These are phyloP conservation scores for Lophura nycthemera DNA, from an alignment of 2,113 vertebrate genomes.

Conservation along the genomic window DNA sequence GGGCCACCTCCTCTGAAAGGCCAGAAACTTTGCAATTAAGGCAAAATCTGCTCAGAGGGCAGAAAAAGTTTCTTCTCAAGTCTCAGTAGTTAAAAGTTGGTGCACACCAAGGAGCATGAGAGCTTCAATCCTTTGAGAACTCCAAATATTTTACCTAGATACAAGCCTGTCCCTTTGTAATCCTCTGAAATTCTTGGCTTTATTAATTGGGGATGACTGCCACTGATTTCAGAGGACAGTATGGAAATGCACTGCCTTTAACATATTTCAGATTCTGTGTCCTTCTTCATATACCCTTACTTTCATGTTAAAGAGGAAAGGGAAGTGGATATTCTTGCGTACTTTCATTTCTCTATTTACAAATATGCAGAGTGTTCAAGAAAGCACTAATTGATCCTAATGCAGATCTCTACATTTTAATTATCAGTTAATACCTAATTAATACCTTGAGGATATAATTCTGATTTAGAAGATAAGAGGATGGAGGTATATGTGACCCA, in stretches of 20 bases:
- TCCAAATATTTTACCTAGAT: constrained; percentile 7
- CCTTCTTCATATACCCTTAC: not conserved
- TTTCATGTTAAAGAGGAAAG: not conserved
- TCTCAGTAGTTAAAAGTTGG: not conserved
- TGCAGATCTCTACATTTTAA: not conserved
- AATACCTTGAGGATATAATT: not conserved
- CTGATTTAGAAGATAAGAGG: not conserved
- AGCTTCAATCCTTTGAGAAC: not conserved
- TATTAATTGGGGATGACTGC: not conserved
- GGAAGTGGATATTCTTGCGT: not conserved
- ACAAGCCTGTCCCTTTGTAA: not conserved
- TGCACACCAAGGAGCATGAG: not conserved
- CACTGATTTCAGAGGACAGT: not conserved
- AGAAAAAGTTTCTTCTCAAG: not conserved
- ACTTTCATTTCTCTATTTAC: not conserved
- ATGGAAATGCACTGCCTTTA: not conserved
- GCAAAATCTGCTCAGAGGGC: not conserved
- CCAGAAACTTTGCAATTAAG: not conserved
- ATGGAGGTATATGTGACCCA: not conserved
- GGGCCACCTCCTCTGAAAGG: constrained; percentile 11
- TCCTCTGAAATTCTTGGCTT: not conserved
- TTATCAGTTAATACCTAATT: not conserved
- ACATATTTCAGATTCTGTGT: not conserved
- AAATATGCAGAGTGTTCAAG: not conserved
- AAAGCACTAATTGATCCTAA: not conserved